Conservation (phyloP, 2,113 vertebrate genomes). For the Columba livia region DNA sequence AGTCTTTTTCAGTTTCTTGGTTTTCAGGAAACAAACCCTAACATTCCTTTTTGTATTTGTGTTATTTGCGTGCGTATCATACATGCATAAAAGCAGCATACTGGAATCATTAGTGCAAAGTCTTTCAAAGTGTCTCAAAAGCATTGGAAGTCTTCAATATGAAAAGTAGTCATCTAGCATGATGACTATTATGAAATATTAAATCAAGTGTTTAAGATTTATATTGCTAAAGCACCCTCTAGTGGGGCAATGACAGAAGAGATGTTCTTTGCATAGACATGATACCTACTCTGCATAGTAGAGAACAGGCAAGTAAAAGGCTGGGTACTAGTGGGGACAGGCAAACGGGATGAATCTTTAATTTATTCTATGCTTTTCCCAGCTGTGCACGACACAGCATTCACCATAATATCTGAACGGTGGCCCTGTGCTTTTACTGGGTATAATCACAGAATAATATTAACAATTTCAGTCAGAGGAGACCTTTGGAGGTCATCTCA, state of each 20-base stretch:
- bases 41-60: too few relatives aligned
- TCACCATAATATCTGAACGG: background rate
- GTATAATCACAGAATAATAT: background rate
- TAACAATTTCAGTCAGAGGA: background rate
- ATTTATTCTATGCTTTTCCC: background rate
- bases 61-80: background rate
- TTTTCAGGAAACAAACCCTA: background rate
- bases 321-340: background rate
- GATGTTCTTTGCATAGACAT: background rate
- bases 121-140: background rate
- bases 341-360: background rate
- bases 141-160: background rate
- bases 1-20: background rate
- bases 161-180: background rate
- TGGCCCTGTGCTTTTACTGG: background rate
- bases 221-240: constrained; percentile 81
- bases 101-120: background rate
- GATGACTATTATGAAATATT: background rate
- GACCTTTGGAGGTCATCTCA: background rate
- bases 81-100: background rate
- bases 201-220: constrained; percentile 65
- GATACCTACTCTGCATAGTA: background rate
- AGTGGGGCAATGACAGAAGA: constrained; percentile 71
- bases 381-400: background rate
- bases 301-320: background rate